A percentile compares a stretch with the other conserved stretches of the same genome.
phyloP scores from a whole-genome alignment of 2,113 vertebrate genomes.

The Tyto alba region DNA sequence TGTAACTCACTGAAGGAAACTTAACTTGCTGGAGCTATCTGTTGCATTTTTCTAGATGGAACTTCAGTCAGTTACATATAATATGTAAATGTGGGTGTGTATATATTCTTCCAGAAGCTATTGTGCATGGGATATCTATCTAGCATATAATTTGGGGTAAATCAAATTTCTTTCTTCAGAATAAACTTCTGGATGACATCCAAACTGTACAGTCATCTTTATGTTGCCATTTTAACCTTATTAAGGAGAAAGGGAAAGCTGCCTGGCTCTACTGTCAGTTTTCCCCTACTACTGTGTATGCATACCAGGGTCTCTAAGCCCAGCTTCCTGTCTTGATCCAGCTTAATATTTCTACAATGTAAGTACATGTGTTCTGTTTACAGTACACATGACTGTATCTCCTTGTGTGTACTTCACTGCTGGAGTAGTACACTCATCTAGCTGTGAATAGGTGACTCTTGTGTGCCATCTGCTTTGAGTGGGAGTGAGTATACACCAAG shows the following conservation, averaged over 20 bases:
- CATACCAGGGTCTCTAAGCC: not conserved
- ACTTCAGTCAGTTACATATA: not conserved
- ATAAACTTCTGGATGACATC: not conserved
- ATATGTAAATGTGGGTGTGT: not conserved
- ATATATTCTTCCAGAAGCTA: not conserved
- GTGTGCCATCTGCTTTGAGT: not conserved
- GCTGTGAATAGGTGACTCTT: not conserved
- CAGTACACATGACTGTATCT: not conserved
- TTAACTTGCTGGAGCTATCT: not conserved
- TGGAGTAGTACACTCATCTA: not conserved
- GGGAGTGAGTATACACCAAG: not conserved
- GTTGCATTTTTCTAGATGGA: not conserved
- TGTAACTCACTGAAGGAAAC: not conserved
- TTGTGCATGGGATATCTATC: not conserved
- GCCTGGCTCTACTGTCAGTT: not conserved
- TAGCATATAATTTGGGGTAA: not conserved
- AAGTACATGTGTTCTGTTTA: not conserved
- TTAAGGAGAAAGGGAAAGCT: not conserved
- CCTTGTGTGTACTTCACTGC: not conserved
- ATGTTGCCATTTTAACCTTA: not conserved
- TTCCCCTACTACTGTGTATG: not conserved
- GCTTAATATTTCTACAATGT: not conserved
- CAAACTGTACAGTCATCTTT: not conserved
- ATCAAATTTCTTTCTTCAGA: constrained; percentile 6
- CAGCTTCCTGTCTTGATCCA: not conserved